Percentiles rank a stretch among this genome's conserved stretches.
Conservation (phyloP, 2,113 vertebrate genomes). For the Phaethon lepturus region DNA sequence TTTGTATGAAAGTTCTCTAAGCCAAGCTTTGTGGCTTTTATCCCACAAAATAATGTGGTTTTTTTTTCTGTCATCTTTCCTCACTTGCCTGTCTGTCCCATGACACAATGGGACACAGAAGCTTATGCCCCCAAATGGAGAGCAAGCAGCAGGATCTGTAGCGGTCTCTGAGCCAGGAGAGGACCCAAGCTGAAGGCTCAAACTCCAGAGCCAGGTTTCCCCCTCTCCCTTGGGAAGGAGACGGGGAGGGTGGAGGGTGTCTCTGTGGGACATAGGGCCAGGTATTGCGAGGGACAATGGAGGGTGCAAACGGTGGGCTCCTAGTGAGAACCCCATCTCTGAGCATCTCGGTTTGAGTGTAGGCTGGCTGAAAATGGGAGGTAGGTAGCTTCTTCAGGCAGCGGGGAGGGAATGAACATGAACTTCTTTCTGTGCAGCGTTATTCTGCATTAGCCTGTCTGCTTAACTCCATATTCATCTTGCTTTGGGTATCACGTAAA, state of each 20-base stretch:
- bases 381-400: neutral
- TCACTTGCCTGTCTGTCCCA: accelerated
- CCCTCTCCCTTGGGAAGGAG: neutral
- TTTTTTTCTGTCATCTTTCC: neutral
- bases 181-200: neutral
- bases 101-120: neutral
- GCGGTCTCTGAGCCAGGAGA: neutral
- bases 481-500: neutral
- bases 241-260: neutral
- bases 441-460: neutral
- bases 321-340: neutral
- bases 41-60: neutral
- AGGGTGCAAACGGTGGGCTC: neutral
- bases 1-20: neutral
- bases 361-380: neutral
- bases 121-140: neutral
- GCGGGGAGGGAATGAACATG: accelerated
- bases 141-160: neutral
- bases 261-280: neutral
- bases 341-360: neutral
- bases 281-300: neutral
- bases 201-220: neutral
- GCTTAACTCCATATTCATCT: neutral
- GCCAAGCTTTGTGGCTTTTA: neutral
- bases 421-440: neutral